Conservation (phyloP, 2,113 vertebrate species). For the Pluvianellus socialis region DNA sequence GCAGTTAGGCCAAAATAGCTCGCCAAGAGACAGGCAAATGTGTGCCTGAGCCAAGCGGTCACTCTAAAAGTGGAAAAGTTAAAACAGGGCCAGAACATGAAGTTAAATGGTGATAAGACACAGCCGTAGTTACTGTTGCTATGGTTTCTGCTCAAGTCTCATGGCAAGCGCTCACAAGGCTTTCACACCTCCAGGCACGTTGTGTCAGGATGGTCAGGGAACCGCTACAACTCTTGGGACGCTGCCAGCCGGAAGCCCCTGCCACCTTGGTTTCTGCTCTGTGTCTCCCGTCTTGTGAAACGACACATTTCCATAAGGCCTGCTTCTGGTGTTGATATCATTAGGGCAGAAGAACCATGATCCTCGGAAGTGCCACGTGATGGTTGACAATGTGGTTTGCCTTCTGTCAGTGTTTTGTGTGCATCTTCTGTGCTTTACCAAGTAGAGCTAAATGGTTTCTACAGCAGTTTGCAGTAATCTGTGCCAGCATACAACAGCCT, state of each 20-base stretch:
- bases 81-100: neutral
- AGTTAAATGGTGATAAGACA: neutral
- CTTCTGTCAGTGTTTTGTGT: neutral
- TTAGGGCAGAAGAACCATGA: neutral
- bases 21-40: neutral
- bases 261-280: neutral
- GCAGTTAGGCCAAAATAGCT: neutral
- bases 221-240: neutral
- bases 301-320: neutral
- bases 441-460: neutral
- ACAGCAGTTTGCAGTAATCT: neutral
- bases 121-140: neutral
- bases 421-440: neutral
- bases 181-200: neutral
- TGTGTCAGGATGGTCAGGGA: neutral
- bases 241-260: neutral
- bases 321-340: neutral
- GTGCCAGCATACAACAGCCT: neutral
- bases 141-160: neutral
- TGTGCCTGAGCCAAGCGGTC: neutral
- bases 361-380: fast-evolving
- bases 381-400: neutral
- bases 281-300: neutral
- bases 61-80: neutral
- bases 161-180: neutral